A percentile compares a stretch with the other conserved stretches of the same genome.
Evolutionary conservation across 92 coral and sea anemone species (phyloP).

Genomic region (Isaurus tuberculatus): DNA sequence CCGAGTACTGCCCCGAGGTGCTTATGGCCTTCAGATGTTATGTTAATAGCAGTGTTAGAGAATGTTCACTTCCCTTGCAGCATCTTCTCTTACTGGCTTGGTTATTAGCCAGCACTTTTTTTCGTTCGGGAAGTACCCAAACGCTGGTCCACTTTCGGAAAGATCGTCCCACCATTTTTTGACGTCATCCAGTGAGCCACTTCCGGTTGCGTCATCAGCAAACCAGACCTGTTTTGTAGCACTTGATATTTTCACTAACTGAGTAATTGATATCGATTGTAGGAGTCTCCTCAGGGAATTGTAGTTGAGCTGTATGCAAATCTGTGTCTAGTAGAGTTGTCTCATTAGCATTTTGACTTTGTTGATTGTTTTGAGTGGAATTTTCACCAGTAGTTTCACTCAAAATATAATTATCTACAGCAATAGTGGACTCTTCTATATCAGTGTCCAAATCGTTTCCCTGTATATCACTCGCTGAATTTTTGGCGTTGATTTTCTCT

Average conservation of each 20-base stretch:
- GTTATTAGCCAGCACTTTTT: too few species aligned
- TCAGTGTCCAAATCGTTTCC: conserved; percentile 2
- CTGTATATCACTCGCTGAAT: conserved; percentile 6
- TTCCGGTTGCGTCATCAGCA: too few species aligned
- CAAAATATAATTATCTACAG: neutral
- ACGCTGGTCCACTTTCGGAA: neutral
- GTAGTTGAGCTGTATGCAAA: neutral
- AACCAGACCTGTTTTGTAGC: too few species aligned
- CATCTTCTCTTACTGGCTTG: neutral
- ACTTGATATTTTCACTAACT: neutral
- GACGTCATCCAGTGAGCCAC: neutral
- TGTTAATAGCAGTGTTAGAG: conserved; percentile 7
- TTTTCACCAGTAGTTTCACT: neutral
- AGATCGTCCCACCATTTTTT: conserved; percentile 2
- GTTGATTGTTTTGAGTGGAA: neutral
- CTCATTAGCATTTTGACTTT: neutral
- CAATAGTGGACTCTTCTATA: neutral
- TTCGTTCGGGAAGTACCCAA: too few species aligned
- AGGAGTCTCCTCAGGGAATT: neutral
- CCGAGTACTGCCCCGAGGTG: conserved; percentile 27
- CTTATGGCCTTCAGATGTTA: conserved; percentile 23
- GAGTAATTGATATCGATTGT: neutral
- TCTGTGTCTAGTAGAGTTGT: neutral
- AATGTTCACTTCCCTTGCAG: neutral
- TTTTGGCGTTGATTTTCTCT: neutral